Conservation (phyloP, 2,888 invertebrate genomes). For the Synergus umbraculus region DNA sequence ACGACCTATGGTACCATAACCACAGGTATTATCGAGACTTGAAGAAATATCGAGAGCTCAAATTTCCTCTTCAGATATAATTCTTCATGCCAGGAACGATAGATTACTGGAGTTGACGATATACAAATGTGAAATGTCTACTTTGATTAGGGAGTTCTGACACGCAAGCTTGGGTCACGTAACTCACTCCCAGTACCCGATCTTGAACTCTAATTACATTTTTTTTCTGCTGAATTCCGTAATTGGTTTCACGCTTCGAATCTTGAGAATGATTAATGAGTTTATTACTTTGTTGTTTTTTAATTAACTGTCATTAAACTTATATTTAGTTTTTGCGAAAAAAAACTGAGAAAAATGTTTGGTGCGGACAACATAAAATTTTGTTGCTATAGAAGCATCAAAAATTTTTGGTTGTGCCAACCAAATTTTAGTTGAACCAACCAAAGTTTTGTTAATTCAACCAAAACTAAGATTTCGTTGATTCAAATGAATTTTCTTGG, state of each 20-base stretch:
- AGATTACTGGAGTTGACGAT: slow-evolving; percentile 5
- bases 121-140: slow-evolving; percentile 16
- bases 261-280: neutral
- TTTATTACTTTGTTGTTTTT: neutral
- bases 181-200: neutral
- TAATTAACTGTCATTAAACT: neutral
- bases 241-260: slow-evolving; percentile 1
- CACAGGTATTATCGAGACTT: slow-evolving; percentile 24
- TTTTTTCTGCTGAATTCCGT: neutral
- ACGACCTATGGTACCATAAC: slow-evolving; percentile 15
- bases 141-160: slow-evolving; percentile 3
- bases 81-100: neutral
- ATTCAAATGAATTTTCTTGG: too few relatives aligned
- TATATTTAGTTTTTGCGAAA: neutral
- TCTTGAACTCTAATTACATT: slow-evolving; percentile 20
- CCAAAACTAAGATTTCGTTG: too few relatives aligned
- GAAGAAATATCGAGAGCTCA: slow-evolving; percentile 8
- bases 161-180: slow-evolving; percentile 10
- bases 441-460: too few relatives aligned
- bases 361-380: too few relatives aligned
- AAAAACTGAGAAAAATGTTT: too few relatives aligned
- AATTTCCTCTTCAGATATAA: slow-evolving; percentile 27
- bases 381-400: too few relatives aligned
- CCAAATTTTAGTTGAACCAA: too few relatives aligned
- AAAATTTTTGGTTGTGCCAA: too few relatives aligned